Conservation (phyloP, 2,888 invertebrate species). For the Troides aeacus region DNA sequence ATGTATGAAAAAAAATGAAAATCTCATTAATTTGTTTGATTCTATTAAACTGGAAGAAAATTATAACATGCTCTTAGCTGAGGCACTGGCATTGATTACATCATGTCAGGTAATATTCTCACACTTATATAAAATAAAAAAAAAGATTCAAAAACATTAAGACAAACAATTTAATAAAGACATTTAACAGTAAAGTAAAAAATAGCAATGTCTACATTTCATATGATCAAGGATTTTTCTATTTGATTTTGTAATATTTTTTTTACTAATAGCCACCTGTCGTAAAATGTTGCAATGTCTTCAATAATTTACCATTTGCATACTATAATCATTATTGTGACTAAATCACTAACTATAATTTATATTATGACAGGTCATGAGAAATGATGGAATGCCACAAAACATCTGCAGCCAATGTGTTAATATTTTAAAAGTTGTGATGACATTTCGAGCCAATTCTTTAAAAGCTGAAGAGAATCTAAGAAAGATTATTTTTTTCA, state of each 20-base stretch:
- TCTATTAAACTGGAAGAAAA: conserved; percentile 53
- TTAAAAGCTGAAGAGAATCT: conserved; percentile 54
- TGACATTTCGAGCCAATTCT: conserved; percentile 61
- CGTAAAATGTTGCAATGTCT: not conserved
- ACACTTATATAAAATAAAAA: too few relatives aligned
- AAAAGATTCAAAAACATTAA: not conserved
- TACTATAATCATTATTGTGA: too few relatives aligned
- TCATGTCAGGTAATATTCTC: conserved; percentile 50
- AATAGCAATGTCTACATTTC: too few relatives aligned
- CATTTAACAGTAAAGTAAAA: too few relatives aligned
- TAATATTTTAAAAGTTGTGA: conserved; percentile 68
- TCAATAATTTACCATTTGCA: too few relatives aligned
- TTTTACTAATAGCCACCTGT: too few relatives aligned
- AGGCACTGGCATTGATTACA: conserved; percentile 57
- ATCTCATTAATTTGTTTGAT: conserved; percentile 56
- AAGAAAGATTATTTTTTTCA: conserved; percentile 44
- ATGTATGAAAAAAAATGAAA: conserved; percentile 62
- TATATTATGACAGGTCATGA: conserved; percentile 46
- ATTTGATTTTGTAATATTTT: too few relatives aligned
- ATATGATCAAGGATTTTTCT: too few relatives aligned
- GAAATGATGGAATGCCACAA: conserved; percentile 81
- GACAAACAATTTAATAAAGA: too few relatives aligned
- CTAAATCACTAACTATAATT: too few relatives aligned
- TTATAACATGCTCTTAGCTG: conserved; percentile 49
- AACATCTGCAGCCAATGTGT: conserved; percentile 79